Conservation (phyloP, 2,797 vertebrate genomes). For the Mormyrus proboscirostris region DNA sequence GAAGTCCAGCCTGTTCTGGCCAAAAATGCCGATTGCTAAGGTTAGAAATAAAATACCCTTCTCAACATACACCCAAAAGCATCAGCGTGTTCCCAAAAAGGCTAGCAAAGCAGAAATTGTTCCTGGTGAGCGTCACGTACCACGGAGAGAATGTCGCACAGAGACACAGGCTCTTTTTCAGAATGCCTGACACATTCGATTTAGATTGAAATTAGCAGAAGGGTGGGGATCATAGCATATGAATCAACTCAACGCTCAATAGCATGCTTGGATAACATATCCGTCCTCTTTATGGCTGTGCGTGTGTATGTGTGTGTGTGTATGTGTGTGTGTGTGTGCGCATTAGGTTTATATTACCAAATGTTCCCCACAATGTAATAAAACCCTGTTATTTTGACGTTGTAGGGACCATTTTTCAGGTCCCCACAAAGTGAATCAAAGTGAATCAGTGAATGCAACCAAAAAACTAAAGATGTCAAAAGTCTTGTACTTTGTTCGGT, state of each 20-base stretch:
- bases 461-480: neutral
- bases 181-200: neutral
- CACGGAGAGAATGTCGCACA: neutral
- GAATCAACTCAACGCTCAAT: neutral
- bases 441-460: neutral
- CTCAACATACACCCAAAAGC: neutral
- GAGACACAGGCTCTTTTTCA: neutral
- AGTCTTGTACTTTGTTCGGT: neutral
- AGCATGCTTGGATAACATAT: neutral
- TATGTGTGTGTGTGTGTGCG: neutral
- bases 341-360: neutral
- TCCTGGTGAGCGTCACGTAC: neutral
- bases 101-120: neutral
- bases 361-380: neutral
- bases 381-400: neutral
- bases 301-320: neutral
- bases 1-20: neutral
- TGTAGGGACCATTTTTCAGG: neutral
- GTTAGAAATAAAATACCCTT: slow-evolving; percentile 5
- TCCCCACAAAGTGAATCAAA: neutral
- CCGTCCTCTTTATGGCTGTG: neutral
- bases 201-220: neutral
- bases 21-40: neutral
- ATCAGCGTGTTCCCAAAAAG: neutral
- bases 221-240: neutral